A percentile compares a stretch with the other conserved stretches of the same genome.
These are phyloP conservation scores for Drosophila falleni DNA, from an alignment of 2,888 invertebrate genomes.

Conservation along the genomic window DNA sequence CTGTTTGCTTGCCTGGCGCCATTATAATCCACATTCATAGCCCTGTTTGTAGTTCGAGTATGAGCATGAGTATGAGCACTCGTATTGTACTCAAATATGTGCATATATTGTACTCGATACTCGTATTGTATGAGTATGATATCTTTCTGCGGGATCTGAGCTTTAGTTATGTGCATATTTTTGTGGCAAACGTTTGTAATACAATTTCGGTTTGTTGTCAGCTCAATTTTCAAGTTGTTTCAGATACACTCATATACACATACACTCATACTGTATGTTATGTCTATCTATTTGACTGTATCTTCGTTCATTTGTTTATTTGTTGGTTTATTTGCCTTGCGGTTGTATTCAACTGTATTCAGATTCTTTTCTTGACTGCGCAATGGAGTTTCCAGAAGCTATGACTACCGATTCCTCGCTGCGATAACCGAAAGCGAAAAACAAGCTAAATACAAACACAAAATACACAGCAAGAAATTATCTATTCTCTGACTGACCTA, in stretches of 20 bases:
- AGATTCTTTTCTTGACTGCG: slow-evolving; percentile 53
- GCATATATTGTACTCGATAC: slow-evolving; percentile 44
- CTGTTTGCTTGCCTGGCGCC: slow-evolving; percentile 29
- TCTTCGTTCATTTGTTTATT: slow-evolving; percentile 57
- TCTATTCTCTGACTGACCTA: slow-evolving; percentile 42
- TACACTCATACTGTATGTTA: too few relatives aligned
- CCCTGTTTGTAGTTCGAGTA: slow-evolving; percentile 24
- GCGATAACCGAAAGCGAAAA: slow-evolving; percentile 43
- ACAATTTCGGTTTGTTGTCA: slow-evolving; percentile 79
- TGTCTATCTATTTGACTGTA: slow-evolving; percentile 21
- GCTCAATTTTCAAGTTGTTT: slow-evolving; percentile 80
- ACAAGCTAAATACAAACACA: slow-evolving; percentile 26
- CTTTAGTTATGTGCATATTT: slow-evolving; percentile 80
- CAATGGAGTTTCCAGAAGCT: slow-evolving; percentile 57
- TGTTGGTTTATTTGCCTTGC: slow-evolving; percentile 48
- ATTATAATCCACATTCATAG: slow-evolving; percentile 75
- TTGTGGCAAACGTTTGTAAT: slow-evolving; percentile 63
- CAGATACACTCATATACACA: slow-evolving; percentile 38
- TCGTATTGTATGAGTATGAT: slow-evolving; percentile 12
- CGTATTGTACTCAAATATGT: slow-evolving; percentile 40
- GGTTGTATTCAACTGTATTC: slow-evolving; percentile 53
- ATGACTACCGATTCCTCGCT: slow-evolving; percentile 32
- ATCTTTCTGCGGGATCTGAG: slow-evolving; percentile 47
- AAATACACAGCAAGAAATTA: slow-evolving; percentile 60
- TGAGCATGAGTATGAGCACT: slow-evolving; percentile 16